phyloP scores from a whole-genome alignment of 2,797 vertebrate species.

The Sardinella longiceps region DNA sequence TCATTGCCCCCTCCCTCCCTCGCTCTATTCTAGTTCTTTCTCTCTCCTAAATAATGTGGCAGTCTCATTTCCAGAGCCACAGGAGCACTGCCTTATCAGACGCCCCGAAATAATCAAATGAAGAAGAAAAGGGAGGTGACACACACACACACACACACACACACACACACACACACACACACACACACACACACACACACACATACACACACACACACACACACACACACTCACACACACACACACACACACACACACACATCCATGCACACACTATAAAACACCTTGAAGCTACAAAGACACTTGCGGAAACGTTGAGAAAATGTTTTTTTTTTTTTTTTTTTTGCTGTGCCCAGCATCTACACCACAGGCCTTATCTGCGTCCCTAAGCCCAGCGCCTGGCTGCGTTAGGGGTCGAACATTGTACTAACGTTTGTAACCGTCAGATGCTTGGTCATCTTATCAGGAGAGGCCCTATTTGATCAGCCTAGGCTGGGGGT shows the following conservation, averaged over 20 bases:
- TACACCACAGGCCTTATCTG: background rate
- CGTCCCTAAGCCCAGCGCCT: background rate
- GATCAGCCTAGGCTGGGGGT: background rate
- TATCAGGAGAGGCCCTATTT: background rate
- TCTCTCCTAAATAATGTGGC: background rate
- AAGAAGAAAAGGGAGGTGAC: background rate
- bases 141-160: background rate
- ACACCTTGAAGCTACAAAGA: background rate
- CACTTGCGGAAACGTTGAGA: background rate
- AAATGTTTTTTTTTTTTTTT: background rate
- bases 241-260: background rate
- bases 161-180: background rate
- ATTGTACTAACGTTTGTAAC: background rate
- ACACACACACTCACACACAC: background rate
- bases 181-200: background rate
- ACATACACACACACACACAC: background rate
- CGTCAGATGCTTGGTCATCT: background rate
- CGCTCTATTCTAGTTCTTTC: background rate
- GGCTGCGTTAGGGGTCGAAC: background rate
- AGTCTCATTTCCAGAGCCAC: background rate
- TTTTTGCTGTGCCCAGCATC: background rate
- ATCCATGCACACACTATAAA: background rate
- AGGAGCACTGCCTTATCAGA: background rate
- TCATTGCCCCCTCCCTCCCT: background rate
- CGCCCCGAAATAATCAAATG: background rate